phyloP scores from a whole-genome alignment of 2,797 vertebrate genomes.

The Botia almorhae region DNA sequence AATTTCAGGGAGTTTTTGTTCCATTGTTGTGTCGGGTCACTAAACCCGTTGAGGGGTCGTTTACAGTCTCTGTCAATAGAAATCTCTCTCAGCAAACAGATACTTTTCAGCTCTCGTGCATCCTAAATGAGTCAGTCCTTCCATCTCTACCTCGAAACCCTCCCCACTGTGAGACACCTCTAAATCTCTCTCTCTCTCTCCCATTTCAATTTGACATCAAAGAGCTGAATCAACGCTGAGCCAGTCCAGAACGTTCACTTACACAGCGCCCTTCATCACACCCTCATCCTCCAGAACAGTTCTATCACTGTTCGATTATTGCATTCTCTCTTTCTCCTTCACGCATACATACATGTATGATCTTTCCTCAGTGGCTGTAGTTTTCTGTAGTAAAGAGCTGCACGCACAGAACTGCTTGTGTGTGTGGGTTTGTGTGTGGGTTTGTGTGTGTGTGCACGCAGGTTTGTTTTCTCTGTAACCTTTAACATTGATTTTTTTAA shows the following conservation, averaged over 20 bases:
- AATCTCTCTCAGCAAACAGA: slow-evolving; percentile 27
- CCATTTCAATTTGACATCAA: slow-evolving; percentile 58
- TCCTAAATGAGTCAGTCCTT: slow-evolving; percentile 12
- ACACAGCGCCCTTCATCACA: slow-evolving; percentile 21
- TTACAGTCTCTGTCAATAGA: slow-evolving; percentile 29
- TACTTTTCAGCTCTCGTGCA: slow-evolving; percentile 21
- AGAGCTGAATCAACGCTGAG: slow-evolving; percentile 59
- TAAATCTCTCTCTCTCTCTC: slow-evolving; percentile 14
- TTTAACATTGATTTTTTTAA: slow-evolving; percentile 37
- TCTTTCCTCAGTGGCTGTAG: slow-evolving; percentile 64
- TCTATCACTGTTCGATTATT: background rate
- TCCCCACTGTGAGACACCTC: slow-evolving; percentile 10
- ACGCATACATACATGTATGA: slow-evolving; percentile 39
- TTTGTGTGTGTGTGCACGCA: slow-evolving; percentile 12
- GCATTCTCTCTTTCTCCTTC: slow-evolving; percentile 29
- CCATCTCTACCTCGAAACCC: slow-evolving; percentile 3
- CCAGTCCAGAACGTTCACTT: slow-evolving; percentile 17
- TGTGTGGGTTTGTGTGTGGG: no score
- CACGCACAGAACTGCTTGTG: slow-evolving; percentile 9
- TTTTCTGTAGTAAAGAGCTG: background rate
- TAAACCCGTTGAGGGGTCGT: background rate
- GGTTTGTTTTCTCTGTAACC: slow-evolving; percentile 42
- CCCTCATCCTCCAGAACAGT: slow-evolving; percentile 10
- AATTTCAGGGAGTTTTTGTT: background rate
- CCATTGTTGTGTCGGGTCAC: background rate